A percentile compares a stretch with the other conserved stretches of the same genome.
Conservation (phyloP, 1,140 invertebrate genomes). For the Aphelinus certus region DNA sequence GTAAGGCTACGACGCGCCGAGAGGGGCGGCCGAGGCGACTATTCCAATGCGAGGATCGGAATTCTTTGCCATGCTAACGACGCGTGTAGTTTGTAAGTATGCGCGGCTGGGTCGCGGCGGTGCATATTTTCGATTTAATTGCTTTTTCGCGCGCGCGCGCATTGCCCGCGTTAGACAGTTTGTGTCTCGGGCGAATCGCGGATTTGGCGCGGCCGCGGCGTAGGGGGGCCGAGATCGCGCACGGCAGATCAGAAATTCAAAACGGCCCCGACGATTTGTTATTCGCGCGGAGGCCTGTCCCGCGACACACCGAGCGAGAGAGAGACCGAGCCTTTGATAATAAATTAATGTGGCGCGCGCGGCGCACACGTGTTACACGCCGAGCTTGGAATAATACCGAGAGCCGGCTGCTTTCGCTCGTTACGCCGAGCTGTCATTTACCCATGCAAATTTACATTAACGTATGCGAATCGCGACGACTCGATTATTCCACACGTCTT, state of each 20-base stretch:
- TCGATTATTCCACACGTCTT: slow-evolving; percentile 5
- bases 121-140: slow-evolving; percentile 65
- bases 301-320: not conserved
- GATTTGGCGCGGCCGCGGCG: not conserved
- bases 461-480: not conserved
- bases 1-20: too few relatives aligned
- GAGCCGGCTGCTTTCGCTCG: slow-evolving; percentile 8
- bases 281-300: not conserved
- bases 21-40: too few relatives aligned
- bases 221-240: slow-evolving; percentile 30
- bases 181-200: slow-evolving; percentile 22
- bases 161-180: slow-evolving; percentile 14
- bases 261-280: slow-evolving; percentile 39
- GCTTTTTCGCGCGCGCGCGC: slow-evolving; percentile 53
- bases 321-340: not conserved
- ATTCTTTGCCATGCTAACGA: slow-evolving; percentile 59
- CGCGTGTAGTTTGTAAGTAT: slow-evolving; percentile 59
- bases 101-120: slow-evolving; percentile 38
- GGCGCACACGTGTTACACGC: not conserved
- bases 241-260: slow-evolving; percentile 58
- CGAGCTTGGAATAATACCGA: not conserved
- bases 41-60: not conserved
- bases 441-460: slow-evolving; percentile 14
- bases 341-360: slow-evolving; percentile 16
- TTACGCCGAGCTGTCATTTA: slow-evolving; percentile 11